Evolutionary conservation across 2,113 vertebrate species (phyloP), one percentile per base, ranked within the genome.

Genomic region (Myrmecophaga tridactyla): DNA sequence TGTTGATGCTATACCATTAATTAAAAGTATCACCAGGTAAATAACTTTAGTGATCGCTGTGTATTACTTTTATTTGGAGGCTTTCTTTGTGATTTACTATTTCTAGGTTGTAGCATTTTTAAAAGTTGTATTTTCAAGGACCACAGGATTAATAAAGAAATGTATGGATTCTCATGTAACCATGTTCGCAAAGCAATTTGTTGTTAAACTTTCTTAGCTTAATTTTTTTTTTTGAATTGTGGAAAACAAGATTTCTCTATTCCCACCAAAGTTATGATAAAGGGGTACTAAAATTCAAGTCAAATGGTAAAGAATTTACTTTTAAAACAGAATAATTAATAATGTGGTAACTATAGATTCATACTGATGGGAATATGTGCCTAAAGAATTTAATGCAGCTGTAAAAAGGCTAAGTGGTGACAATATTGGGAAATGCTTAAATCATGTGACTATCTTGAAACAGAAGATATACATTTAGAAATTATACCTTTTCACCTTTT

Each of bases 291-390:
- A 85, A 72, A 86, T 87, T 73, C 36, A 94, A 94, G 69, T 62
- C 31, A 88, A 84, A 81, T 69, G 17, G 48, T 58, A 75, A 46
- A 39, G 13, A 75, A 29, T 85, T 77, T 84, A 84, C 13, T 36
- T 95, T 82, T 93, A 53, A 56, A 51, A 67, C 53, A 82, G 36
- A 90, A 31, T 82, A 77, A 46, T 90, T 95, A 83, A 34, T 62
- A 75, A 85, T 81, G 3, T 63, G 36, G 17, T 65, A 73, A 81
- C 67, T 62, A 12, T 12, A 53, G 5, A 86, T 5, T 60, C 6
- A 3, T 34, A 51, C 18, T 84, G 76, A 75, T 94, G 7, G 36
- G 83, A 87, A 90, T 81, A 88, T 3, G 78, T 63, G 75, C 51
- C 34, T 93, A 69, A 31, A 65, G 31, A 76, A 85, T 60, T 90